phyloP scores from a whole-genome alignment of 2,113 vertebrate genomes.

The Saccopteryx leptura region DNA sequence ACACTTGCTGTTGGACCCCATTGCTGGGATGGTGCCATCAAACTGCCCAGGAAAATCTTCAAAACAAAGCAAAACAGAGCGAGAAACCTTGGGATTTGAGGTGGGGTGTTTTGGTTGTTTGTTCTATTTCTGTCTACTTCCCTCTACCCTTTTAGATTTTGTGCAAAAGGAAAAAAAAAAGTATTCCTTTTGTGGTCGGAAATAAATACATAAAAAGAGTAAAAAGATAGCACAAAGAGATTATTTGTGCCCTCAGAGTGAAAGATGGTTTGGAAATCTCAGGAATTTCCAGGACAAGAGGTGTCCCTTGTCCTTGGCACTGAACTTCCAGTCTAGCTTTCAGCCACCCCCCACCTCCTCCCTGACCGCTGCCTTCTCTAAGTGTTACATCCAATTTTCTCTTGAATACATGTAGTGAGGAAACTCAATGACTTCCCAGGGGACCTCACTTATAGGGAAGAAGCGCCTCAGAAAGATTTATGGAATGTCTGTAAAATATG shows the following conservation, averaged over 20 bases:
- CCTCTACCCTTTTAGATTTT: slow-evolving; percentile 20
- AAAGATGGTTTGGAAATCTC: slow-evolving; percentile 64
- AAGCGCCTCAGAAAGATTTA: slow-evolving; percentile 70
- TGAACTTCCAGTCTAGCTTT: not conserved
- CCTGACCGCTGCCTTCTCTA: not conserved
- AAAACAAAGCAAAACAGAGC: slow-evolving; percentile 42
- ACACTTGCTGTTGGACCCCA: not conserved
- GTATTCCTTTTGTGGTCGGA: not conserved
- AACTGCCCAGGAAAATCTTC: slow-evolving; percentile 52
- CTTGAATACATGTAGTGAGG: slow-evolving; percentile 71
- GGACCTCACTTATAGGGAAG: slow-evolving; percentile 73
- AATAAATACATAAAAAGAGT: slow-evolving; percentile 37
- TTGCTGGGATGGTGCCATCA: not conserved
- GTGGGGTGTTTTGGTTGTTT: not conserved
- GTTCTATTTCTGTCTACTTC: not conserved
- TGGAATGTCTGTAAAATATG: slow-evolving; percentile 71
- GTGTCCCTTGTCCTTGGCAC: slow-evolving; percentile 58
- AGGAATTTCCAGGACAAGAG: slow-evolving; percentile 70
- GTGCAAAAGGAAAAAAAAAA: not conserved
- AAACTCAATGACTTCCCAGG: slow-evolving; percentile 77
- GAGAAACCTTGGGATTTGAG: slow-evolving; percentile 6
- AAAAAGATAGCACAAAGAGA: slow-evolving; percentile 50
- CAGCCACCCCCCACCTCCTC: not conserved
- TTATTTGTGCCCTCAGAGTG: not conserved
- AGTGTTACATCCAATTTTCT: slow-evolving; percentile 83